A percentile compares a stretch with the other conserved stretches of the same genome.
Conservation (phyloP, 2,113 vertebrate species). For the Amphiprion ocellaris region DNA sequence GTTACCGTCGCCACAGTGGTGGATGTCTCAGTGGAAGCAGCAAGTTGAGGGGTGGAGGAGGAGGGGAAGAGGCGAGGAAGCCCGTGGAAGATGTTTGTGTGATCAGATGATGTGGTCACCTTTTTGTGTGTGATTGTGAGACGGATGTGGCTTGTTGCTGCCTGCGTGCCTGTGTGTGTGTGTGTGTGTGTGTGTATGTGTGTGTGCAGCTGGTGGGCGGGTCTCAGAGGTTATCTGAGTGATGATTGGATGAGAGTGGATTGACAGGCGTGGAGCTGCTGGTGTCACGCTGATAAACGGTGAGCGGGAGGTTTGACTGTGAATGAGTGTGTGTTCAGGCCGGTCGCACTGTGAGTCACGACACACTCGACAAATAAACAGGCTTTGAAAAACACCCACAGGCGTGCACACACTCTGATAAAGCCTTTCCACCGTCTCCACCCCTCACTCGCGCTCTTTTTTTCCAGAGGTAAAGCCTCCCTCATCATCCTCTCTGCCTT, state of each 20-base stretch:
- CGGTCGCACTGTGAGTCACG: constrained; percentile 68
- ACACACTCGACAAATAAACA: constrained; percentile 48
- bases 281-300: constrained; percentile 48
- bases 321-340: not conserved
- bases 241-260: constrained; percentile 73
- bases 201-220: constrained; percentile 60
- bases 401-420: constrained; percentile 3
- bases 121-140: constrained; percentile 38
- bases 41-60: not conserved
- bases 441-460: not conserved
- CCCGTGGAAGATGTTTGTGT: constrained; percentile 19
- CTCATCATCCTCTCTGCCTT: constrained; percentile 28
- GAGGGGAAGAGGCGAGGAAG: not conserved
- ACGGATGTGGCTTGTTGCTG: constrained; percentile 58
- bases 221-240: constrained; percentile 66
- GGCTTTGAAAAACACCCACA: constrained; percentile 57
- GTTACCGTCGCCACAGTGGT: constrained; percentile 73
- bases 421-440: constrained; percentile 20
- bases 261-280: constrained; percentile 54
- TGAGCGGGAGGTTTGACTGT: constrained; percentile 38
- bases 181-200: constrained; percentile 42
- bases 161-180: constrained; percentile 23
- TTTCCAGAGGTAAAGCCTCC: constrained; percentile 34
- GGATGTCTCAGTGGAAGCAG: constrained; percentile 78
- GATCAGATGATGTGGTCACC: constrained; percentile 35